Conservation (phyloP, 2,113 vertebrate genomes). For the Seriola quinqueradiata region DNA sequence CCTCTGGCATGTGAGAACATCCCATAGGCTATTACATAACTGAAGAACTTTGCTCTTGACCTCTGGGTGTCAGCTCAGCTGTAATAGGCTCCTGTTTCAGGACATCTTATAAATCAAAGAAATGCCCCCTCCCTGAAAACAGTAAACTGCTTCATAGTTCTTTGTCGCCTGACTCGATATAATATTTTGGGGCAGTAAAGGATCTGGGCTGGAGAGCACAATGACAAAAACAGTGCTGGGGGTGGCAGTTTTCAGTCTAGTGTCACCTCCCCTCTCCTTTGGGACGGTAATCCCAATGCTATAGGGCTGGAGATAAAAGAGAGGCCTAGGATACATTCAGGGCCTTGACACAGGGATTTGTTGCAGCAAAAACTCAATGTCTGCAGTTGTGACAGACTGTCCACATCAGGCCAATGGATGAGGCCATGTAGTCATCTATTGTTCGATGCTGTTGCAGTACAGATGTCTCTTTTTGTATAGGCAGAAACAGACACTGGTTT, state of each 20-base stretch:
- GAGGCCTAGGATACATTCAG: constrained; percentile 74
- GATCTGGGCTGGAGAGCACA: constrained; percentile 28
- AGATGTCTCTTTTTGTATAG: constrained; percentile 25
- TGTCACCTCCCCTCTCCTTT: constrained; percentile 62
- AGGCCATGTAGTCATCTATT: constrained; percentile 51
- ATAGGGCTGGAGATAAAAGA: constrained; percentile 73
- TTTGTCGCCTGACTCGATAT: background rate
- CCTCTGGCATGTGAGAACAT: constrained; percentile 57
- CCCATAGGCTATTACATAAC: constrained; percentile 71
- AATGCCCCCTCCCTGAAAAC: constrained; percentile 1
- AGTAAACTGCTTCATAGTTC: background rate
- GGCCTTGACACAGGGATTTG: constrained; percentile 74
- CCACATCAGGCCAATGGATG: constrained; percentile 23
- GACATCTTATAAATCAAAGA: constrained; percentile 47
- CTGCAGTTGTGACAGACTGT: constrained; percentile 66
- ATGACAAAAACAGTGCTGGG: constrained; percentile 76
- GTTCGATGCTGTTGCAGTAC: constrained; percentile 34
- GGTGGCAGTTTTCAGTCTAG: constrained; percentile 69
- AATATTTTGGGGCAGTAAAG: constrained; percentile 45
- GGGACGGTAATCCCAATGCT: constrained; percentile 75
- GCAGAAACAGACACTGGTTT: constrained; percentile 1
- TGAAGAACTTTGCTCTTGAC: constrained; percentile 59
- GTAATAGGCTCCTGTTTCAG: constrained; percentile 50
- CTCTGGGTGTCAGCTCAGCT: constrained; percentile 47
- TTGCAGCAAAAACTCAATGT: constrained; percentile 54